Evolutionary conservation across 30 jellyfish, hydroid and myxozoan species (phyloP), one percentile per base, ranked within the genome.

Genomic region (Catostylus mosaicus): DNA sequence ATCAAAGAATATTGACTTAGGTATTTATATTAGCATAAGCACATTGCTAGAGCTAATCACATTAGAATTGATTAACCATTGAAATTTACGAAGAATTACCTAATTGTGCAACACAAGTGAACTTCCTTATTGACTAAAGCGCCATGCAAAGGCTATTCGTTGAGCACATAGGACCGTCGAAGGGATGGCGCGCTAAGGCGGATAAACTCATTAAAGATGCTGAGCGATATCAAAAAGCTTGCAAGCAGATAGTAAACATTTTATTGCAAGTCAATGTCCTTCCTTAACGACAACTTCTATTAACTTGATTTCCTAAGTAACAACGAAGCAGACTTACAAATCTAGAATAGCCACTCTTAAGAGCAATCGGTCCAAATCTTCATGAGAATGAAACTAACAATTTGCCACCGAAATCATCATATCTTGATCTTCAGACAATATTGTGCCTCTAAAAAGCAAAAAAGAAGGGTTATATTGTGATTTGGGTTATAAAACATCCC

Each of bases 61-160:
- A 68, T 68, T 68, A 68, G 37, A 68, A 68, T 68, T 68, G 64
- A 68, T 68, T 68, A 68, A 68, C 80, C 45, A 68, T n/a, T 7
- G 80, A 68, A 68, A 11, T 34, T 12, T 33, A 26, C n/a, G 64
- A 45, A 68, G 27, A 68, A 68, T 34, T 38, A 34, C 36, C 45
- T 24, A 18, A 33, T 46, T 34, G 64, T 68, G 54, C 45, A 18
- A 4, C 43, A 36, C 65, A 68, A 68, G 59, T 68, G 80, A 68
- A 37, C 63, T 68, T 68, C 64, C 65, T 37, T 68, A 33, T 68
- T 68, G 37, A 37, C 80, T 45, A 37, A 33, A 68, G 65, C 64
- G 22, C 56, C 80, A 68, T n/a, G 80, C 80, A 1, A n/a, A 29
- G 80, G 56, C 64, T 33, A 68, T 68, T 68, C 65, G 30, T n/a